Conservation (phyloP, 2,113 vertebrate genomes). For the Pelecanoides urinatrix region DNA sequence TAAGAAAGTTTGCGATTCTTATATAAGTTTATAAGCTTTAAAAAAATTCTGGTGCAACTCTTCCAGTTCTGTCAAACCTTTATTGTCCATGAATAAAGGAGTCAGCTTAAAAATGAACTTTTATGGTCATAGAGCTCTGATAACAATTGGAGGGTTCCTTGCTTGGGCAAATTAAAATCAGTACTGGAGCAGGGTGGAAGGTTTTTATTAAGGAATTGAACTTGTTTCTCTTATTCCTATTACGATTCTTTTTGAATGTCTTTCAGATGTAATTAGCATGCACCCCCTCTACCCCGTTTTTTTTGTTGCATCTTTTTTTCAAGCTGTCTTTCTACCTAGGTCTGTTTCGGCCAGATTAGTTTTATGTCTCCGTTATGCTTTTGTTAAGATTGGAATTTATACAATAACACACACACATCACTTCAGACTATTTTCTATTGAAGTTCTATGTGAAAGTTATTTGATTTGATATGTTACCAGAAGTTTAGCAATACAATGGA, state of each 20-base stretch:
- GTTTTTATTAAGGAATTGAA: background rate
- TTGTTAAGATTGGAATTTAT: background rate
- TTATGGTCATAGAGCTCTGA: background rate
- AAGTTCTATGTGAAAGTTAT: background rate
- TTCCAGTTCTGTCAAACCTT: background rate
- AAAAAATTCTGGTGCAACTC: background rate
- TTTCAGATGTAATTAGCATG: background rate
- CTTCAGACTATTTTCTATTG: background rate
- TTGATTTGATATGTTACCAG: background rate
- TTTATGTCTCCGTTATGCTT: background rate
- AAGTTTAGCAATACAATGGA: background rate
- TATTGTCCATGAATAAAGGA: background rate
- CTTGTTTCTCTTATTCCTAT: background rate
- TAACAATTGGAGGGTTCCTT: background rate
- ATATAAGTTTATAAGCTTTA: background rate
- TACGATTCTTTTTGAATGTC: background rate
- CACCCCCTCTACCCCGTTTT: accelerated
- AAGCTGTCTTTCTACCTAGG: background rate
- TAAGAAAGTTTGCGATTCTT: background rate
- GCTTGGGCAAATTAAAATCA: background rate
- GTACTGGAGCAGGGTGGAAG: background rate
- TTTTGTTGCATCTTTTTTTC: background rate
- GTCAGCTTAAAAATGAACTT: background rate
- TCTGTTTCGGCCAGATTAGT: background rate
- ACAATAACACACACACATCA: background rate